A percentile compares a stretch with the other conserved stretches of the same genome.
Conservation (phyloP, 2,797 vertebrate species). For the Characodon lateralis region DNA sequence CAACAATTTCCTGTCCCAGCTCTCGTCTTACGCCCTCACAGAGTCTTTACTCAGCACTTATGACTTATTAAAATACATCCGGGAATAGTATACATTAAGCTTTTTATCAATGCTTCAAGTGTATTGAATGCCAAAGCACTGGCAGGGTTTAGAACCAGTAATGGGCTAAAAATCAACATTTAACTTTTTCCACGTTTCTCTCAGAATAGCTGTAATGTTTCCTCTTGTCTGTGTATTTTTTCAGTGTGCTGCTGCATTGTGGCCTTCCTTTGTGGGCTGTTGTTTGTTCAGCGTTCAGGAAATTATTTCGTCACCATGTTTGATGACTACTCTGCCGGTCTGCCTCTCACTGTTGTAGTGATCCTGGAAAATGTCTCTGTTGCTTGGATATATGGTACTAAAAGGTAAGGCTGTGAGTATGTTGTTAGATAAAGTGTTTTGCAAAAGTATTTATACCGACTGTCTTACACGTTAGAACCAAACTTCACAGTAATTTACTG, state of each 20-base stretch:
- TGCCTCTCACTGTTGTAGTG: slow-evolving; percentile 92
- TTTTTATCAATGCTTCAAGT: slow-evolving; percentile 19
- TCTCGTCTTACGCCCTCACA: background rate
- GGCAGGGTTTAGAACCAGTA: slow-evolving; percentile 16
- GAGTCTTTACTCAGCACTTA: slow-evolving; percentile 34
- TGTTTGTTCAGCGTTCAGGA: slow-evolving; percentile 95
- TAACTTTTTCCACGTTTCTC: background rate
- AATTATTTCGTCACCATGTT: slow-evolving; percentile 98
- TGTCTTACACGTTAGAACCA: background rate
- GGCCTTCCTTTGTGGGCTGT: slow-evolving; percentile 89
- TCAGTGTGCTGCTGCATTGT: slow-evolving; percentile 91
- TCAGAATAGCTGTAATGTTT: background rate
- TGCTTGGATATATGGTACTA: slow-evolving; percentile 94
- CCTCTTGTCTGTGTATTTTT: slow-evolving; percentile 24
- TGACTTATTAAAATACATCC: slow-evolving; percentile 33
- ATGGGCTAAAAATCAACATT: background rate
- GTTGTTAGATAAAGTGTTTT: background rate
- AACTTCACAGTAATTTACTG: background rate
- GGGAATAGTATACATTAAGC: slow-evolving; percentile 24
- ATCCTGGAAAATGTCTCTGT: slow-evolving; percentile 94
- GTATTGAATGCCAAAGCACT: slow-evolving; percentile 24
- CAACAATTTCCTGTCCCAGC: background rate
- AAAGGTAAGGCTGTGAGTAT: slow-evolving; percentile 72
- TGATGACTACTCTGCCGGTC: slow-evolving; percentile 92
- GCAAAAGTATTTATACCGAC: background rate